These are phyloP conservation scores for Ophiodon elongatus DNA, from an alignment of 2,113 vertebrate genomes.

Conservation along the genomic window DNA sequence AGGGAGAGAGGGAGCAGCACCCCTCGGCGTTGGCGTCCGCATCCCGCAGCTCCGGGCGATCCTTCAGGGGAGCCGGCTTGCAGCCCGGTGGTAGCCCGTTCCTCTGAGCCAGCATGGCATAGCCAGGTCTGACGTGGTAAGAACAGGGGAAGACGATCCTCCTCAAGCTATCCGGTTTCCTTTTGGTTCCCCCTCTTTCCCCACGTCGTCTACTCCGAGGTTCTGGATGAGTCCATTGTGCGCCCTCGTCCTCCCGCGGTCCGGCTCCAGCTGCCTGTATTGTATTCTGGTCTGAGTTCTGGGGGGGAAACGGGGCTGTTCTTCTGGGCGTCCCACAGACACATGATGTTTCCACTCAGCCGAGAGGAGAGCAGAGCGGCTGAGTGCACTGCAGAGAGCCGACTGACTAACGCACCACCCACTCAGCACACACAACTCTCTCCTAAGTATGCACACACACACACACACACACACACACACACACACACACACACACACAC, in stretches of 20 bases:
- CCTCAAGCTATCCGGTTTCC: background rate
- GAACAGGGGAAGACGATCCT: constrained; percentile 22
- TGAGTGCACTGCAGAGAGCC: constrained; percentile 69
- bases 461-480: constrained; percentile 46
- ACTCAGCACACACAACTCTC: constrained; percentile 76
- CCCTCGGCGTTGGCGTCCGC: constrained; percentile 56
- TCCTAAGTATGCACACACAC: constrained; percentile 68
- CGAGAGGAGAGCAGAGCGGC: constrained; percentile 63
- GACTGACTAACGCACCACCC: constrained; percentile 77
- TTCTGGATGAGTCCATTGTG: constrained; percentile 17
- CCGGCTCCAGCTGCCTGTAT: constrained; percentile 2
- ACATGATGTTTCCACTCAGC: constrained; percentile 80
- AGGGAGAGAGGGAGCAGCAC: constrained; percentile 71
- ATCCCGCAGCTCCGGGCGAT: constrained; percentile 64
- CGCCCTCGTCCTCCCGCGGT: constrained; percentile 18
- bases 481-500: constrained; percentile 56
- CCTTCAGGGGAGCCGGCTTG: constrained; percentile 69
- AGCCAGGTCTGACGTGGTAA: constrained; percentile 52
- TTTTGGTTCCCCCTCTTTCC: background rate
- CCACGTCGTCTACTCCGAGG: constrained; percentile 12
- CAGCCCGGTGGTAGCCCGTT: constrained; percentile 72
- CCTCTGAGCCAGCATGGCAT: constrained; percentile 83
- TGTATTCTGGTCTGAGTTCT: constrained; percentile 50
- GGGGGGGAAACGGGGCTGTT: constrained; percentile 66
- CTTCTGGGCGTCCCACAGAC: constrained; percentile 70